Evolutionary conservation across 2,113 vertebrate species (phyloP), one percentile per base, ranked within the genome.

Genomic region (Lutjanus erythropterus): DNA sequence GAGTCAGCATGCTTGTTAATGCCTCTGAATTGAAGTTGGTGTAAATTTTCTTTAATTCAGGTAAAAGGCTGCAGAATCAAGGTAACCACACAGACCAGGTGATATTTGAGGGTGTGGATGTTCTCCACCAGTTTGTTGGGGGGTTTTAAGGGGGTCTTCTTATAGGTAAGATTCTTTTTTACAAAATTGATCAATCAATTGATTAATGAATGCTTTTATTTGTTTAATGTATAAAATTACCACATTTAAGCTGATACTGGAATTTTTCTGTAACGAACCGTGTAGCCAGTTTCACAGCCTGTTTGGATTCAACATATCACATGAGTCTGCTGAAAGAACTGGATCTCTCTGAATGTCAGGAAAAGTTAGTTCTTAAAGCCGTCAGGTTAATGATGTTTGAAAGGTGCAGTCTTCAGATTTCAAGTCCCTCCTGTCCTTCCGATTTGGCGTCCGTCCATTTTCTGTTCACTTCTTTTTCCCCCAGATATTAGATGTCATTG

Each of bases 301-400:
- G 42, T 70, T 73, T 80, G 62, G 44, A 47, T 55, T 65, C 9
- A 52, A 15, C 33, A 68, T 4, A 41, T 64, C 23, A 75, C 61
- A 58, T 0, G 31, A 23, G 21, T 78, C 39, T n/a, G 3, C 42
- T 55, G 64, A 59, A 65, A 53, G 15, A 21, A 16, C 4, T 18
- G 29, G 9, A 83, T 83, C 75, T 29, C 56, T 25, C 58, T 21
- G 25, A 75, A 44, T 74, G 77, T 77, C 56, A 52, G 29, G 46
- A 67, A 39, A 74, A 56, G 39, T 74, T 69, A 31, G 18, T 19
- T 42, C 21, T 33, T 39, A 8, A 44, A 23, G 46, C 29, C 42
- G 12, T 77, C 59, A 64, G 47, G 41, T 77, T 62, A 78, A 85
- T 85, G 39, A 14, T 68, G 19, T 85, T 60, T 89, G 69, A 85